Base-by-base conservation (phyloP, 2,888 invertebrate species). In the Barypeithes pellucidus region DNA sequence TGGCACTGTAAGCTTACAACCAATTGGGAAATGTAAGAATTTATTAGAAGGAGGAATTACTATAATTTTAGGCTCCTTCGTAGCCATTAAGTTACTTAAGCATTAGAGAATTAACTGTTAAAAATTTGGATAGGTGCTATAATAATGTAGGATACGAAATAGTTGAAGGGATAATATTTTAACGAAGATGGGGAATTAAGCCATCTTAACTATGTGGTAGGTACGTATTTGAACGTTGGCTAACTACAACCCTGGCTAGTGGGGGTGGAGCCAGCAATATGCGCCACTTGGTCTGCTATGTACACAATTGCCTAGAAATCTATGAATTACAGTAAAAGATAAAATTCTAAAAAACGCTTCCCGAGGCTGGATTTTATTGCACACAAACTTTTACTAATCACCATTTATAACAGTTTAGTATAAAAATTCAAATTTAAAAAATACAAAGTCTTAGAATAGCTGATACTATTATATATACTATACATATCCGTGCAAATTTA, bases 371-470 rank as follows among this genome's bases (percentile, higher is more conserved):
- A 79, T 71, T 75, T 85, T 86, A 86, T 86, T 86, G 85, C 86
- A 86, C 85, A 86, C 84, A 85, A 85, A 85, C 82, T 84, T 80
- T 84, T 84, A 84, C 86, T 86, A 86, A 84, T 85, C 82, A 85
- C 84, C 85, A 85, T 85, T 85, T 85, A 84, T 85, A 86, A 86
- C 86, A 86, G 85, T 86, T 85, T 86, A 86, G 86, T 86, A 86
- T 86, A 86, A 86, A 86, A 86, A 86, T 86, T 86, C 85, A 86
- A 86, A 86, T 86, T 86, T 85, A 86, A 86, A 86, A 86, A 86
- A 86, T 86, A 86, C 86, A 86, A 85, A 86, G 85, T 86, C 85
- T 86, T 85, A 86, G 85, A 86, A 85, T 86, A 86, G 85, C 85
- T 85, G 85, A 85, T 85, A 85, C 84, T 86, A 86, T 86, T 84